Conservation (phyloP, 1,140 invertebrate genomes). For the Augochlora pura region DNA sequence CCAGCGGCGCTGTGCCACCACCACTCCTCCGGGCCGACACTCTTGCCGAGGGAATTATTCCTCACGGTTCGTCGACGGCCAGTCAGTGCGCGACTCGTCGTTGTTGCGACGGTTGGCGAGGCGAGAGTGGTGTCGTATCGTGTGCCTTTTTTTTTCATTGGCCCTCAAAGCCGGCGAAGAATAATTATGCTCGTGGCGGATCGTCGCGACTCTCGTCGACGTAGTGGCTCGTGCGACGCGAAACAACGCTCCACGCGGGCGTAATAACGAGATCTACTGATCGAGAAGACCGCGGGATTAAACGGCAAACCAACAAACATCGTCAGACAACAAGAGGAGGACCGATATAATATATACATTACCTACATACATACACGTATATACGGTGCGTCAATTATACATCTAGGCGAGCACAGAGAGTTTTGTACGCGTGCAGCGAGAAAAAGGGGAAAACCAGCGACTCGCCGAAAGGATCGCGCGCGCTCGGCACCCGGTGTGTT, state of each 20-base stretch:
- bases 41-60: constrained; percentile 54
- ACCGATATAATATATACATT: too few relatives aligned
- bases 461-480: constrained; percentile 21
- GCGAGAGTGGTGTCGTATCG: constrained; percentile 48
- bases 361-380: too few relatives aligned
- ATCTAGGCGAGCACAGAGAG: too few relatives aligned
- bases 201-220: constrained; percentile 48
- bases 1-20: too few relatives aligned
- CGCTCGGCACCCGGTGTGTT: constrained; percentile 18
- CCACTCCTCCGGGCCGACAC: constrained; percentile 17
- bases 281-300: too few relatives aligned
- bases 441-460: too few relatives aligned
- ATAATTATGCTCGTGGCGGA: constrained; percentile 44
- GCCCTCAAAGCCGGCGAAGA: constrained; percentile 13
- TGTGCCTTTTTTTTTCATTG: constrained; percentile 1
- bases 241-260: constrained; percentile 37
- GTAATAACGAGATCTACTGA: background rate
- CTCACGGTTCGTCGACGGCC: constrained; percentile 53
- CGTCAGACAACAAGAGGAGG: too few relatives aligned
- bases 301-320: too few relatives aligned
- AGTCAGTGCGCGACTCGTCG: constrained; percentile 69
- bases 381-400: too few relatives aligned
- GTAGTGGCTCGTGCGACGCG: constrained; percentile 38
- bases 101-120: constrained; percentile 63
- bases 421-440: too few relatives aligned